Evolutionary conservation across 2,888 invertebrate genomes (phyloP).

Genomic region (Xylota segnis): DNA sequence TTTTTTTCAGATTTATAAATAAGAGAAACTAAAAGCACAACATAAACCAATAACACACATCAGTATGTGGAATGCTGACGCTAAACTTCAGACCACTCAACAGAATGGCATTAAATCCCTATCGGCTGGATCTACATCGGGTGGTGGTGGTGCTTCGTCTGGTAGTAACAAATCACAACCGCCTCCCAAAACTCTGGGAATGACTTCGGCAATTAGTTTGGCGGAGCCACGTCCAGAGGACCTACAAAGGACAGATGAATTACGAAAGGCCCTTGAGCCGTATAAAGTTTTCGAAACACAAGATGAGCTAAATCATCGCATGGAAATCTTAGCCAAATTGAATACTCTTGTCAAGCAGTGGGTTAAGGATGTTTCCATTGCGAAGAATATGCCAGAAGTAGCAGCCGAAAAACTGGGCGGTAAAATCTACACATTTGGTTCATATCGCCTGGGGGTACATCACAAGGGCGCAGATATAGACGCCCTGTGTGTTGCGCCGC

Average conservation of each 20-base stretch:
- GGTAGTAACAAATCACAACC: constrained; percentile 53
- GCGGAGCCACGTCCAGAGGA: constrained; percentile 92
- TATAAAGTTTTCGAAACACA: constrained; percentile 96
- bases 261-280: constrained; percentile 91
- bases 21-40: constrained; percentile 13
- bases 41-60: constrained; percentile 22
- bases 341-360: constrained; percentile 96
- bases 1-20: constrained; percentile 29
- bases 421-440: constrained; percentile 99
- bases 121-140: constrained; percentile 62
- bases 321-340: constrained; percentile 93
- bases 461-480: constrained; percentile 99
- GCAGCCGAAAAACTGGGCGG: constrained; percentile 97
- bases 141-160: constrained; percentile 63
- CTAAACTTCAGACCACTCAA: constrained; percentile 79
- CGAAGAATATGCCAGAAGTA: constrained; percentile 96
- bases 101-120: constrained; percentile 81
- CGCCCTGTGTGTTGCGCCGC: constrained; percentile 98
- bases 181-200: constrained; percentile 86
- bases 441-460: constrained; percentile 97
- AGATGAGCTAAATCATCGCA: constrained; percentile 94
- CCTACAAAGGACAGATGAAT: constrained; percentile 88
- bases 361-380: constrained; percentile 95
- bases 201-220: constrained; percentile 97
- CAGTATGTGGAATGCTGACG: constrained; percentile 84